Conservation (phyloP, 53 echinoderm and acorn worm species). For the Antedon mediterranea region DNA sequence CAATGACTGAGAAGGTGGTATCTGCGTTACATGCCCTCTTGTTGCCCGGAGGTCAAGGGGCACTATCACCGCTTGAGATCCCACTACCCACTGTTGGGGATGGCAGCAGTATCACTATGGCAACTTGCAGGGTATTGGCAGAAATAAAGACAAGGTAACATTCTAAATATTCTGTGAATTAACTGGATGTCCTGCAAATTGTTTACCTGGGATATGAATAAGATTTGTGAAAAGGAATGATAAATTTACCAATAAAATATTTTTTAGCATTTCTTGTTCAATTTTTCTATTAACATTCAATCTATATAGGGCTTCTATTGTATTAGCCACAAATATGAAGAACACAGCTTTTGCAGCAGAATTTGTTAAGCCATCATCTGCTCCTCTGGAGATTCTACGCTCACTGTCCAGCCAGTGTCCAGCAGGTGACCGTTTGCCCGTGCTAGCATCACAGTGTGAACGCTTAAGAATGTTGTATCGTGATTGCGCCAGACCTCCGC, state of each 20-base stretch:
- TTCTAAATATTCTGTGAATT: too few relatives aligned
- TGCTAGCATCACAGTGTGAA: constrained; percentile 60
- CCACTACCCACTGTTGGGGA: constrained; percentile 52
- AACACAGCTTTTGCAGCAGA: constrained; percentile 62
- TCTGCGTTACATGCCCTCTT: constrained; percentile 51
- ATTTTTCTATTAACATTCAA: too few relatives aligned
- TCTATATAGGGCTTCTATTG: constrained; percentile 46
- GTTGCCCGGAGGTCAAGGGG: constrained; percentile 45
- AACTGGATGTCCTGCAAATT: too few relatives aligned
- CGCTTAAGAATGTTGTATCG: constrained; percentile 72
- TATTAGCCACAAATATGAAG: constrained; percentile 49
- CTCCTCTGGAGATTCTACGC: constrained; percentile 45
- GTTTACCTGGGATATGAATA: too few relatives aligned
- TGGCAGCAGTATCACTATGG: constrained; percentile 64
- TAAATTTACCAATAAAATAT: too few relatives aligned
- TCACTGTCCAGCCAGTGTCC: constrained; percentile 50
- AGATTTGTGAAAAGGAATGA: too few relatives aligned
- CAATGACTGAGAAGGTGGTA: constrained; percentile 72
- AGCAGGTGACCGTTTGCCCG: constrained; percentile 63
- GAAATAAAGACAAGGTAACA: constrained; percentile 75
- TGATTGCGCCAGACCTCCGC: constrained; percentile 76
- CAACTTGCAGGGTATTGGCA: constrained; percentile 60
- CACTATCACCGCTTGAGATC: constrained; percentile 50
- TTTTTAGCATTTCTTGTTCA: too few relatives aligned
- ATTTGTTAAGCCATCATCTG: constrained; percentile 46